These are phyloP conservation scores for Seira musarum DNA, from an alignment of 2,888 invertebrate species.

Conservation along the genomic window DNA sequence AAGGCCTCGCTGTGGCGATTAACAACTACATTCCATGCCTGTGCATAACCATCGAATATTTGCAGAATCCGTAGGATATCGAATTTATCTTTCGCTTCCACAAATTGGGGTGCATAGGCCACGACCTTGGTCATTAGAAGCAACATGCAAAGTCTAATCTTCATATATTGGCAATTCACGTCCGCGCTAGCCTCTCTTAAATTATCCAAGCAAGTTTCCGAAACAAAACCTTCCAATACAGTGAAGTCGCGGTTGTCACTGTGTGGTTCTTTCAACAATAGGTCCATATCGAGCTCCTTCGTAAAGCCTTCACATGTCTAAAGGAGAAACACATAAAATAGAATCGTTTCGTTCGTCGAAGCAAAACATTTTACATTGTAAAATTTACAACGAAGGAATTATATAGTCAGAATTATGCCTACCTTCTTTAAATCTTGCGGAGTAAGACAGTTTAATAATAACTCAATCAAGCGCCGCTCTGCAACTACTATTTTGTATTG, in stretches of 20 bases:
- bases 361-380: too few relatives aligned
- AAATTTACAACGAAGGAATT: too few relatives aligned
- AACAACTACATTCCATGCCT: too few relatives aligned
- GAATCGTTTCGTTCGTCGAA: too few relatives aligned
- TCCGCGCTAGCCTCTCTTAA: slow-evolving; percentile 36
- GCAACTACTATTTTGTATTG: slow-evolving; percentile 81
- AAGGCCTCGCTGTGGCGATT: too few relatives aligned
- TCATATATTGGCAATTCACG: slow-evolving; percentile 46
- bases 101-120: neutral
- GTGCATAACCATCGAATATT: too few relatives aligned
- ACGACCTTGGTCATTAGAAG: neutral
- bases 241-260: slow-evolving; percentile 63
- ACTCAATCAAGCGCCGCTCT: slow-evolving; percentile 81
- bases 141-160: slow-evolving; percentile 47
- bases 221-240: slow-evolving; percentile 46
- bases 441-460: slow-evolving; percentile 75
- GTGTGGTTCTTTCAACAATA: too few relatives aligned
- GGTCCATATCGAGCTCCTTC: neutral
- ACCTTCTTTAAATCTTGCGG: slow-evolving; percentile 27
- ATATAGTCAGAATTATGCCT: too few relatives aligned
- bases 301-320: neutral
- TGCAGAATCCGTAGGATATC: too few relatives aligned
- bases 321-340: too few relatives aligned
- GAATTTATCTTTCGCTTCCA: too few relatives aligned
- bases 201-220: neutral